Evolutionary conservation across 2,797 vertebrate species (phyloP), one percentile per base, ranked within the genome.

Genomic region (Sciaenops ocellatus): DNA sequence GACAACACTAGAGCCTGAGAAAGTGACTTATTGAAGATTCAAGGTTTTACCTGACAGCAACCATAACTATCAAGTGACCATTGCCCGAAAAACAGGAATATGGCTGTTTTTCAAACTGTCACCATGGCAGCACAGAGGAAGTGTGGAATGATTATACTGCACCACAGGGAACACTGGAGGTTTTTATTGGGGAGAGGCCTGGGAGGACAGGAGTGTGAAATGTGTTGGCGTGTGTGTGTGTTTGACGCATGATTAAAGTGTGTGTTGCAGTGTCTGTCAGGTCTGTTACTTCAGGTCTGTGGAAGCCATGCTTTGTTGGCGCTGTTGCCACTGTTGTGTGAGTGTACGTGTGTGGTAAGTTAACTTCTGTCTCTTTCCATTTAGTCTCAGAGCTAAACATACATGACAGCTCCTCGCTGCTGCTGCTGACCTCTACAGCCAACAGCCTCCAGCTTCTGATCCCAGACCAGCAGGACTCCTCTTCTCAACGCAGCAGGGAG

Each of bases 301-400:
- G 34, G 38, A 56, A 38, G 48, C 46, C 16, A 6, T 57, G 61
- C 65, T 79, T 67, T 80, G 48, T 68, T 86, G 30, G 22, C 24
- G 3, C 48, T 82, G 24, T 24, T 65, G 24, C 50, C 22, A n/a
- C 61, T 59, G 26, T 71, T 69, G 56, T 76, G 62, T 69, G 56
- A 41, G 60, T 48, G 73, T 64, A 65, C 67, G 62, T 73, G 71
- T 72, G 78, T 38, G 76, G 41, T 72, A 76, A 84, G 86, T 90
- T 81, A 84, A 83, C 79, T 79, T 78, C 84, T 85, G 82, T 82
- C 80, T 81, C 60, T 28, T 69, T 86, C 65, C 74, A 85, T 90
- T 90, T 86, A 80, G 69, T 80, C 64, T 75, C 9, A 10, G 77
- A 73, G 64, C 62, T 89, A 79, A 92, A 84, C 34, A 50, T 69